These are phyloP conservation scores for Telmatherina bonti DNA, from an alignment of 2,797 vertebrate genomes.

Conservation along the genomic window DNA sequence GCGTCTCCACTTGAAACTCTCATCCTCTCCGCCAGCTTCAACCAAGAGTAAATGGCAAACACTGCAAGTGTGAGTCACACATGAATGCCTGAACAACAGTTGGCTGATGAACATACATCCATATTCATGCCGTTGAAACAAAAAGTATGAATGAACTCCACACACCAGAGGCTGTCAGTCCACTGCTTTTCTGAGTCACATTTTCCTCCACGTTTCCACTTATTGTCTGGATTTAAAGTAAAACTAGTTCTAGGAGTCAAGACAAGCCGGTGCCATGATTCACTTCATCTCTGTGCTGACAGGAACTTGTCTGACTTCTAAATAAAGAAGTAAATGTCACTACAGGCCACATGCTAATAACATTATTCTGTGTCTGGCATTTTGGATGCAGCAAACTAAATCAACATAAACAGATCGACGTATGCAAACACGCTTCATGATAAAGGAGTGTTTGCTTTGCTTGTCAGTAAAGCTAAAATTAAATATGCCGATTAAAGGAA, in stretches of 20 bases:
- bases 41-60: background rate
- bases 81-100: conserved; percentile 16
- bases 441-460: background rate
- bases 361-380: background rate
- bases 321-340: background rate
- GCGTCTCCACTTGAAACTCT: background rate
- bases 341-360: background rate
- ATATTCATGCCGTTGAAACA: conserved; percentile 8
- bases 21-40: background rate
- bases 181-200: background rate
- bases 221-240: background rate
- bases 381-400: conserved; percentile 7
- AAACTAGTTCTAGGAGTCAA: background rate
- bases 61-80: conserved; percentile 27
- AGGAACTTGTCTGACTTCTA: background rate
- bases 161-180: conserved; percentile 1
- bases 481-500: background rate
- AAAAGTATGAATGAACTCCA: conserved; percentile 25
- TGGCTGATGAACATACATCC: conserved; percentile 4
- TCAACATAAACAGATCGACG: background rate
- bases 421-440: background rate
- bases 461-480: background rate
- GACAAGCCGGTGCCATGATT: background rate
- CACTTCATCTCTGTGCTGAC: background rate
- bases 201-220: background rate